Base-by-base conservation (phyloP, 1,140 invertebrate species). In the Drosophila micromelanica region DNA sequence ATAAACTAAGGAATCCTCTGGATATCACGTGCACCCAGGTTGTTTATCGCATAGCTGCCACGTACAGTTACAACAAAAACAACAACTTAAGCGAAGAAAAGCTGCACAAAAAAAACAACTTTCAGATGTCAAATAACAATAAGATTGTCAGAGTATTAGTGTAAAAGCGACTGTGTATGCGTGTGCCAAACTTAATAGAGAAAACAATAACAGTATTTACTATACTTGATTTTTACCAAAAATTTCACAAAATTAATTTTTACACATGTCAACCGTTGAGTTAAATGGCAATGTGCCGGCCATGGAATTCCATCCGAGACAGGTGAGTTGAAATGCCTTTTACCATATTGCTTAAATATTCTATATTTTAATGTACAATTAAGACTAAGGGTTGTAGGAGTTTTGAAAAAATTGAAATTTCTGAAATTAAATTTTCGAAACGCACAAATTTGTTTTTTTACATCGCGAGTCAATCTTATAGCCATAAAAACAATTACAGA, bases 251-350 rank as follows among this genome's bases (percentile, higher is more conserved):
- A 17, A 35, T 40, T 17, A 30, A 43, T 12, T 69, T 17, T n/a
- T 2, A 15, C 40, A 60, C 62, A 87, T 87, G 82, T 89, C 82
- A 35, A 78, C 79, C 57, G 76, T 87, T 65, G 82, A 87, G 45
- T 48, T 89, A 12, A 87, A 78, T 79, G 78, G 78, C 64, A 89
- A 56, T 72, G 78, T 73, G 64, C 76, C 82, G 30, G 55, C 61
- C 1, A 71, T 78, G 78, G 82, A 87, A 55, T 87, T 87, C 51
- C 84, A 73, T 62, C 78, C 81, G 43, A 73, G 61, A 82, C 78
- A 87, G 84, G 82, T 87, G 40, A 87, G 78, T 57, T 11, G 4
- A 5, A 27, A 5, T 27, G 27, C 27, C 5, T 6, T 27, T 5
- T 27, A 5, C 23, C 23, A 5, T 27, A 2, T 27, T 2, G 0